These are phyloP conservation scores for Phyllopteryx taeniolatus DNA, from an alignment of 2,113 vertebrate genomes.

Conservation along the genomic window DNA sequence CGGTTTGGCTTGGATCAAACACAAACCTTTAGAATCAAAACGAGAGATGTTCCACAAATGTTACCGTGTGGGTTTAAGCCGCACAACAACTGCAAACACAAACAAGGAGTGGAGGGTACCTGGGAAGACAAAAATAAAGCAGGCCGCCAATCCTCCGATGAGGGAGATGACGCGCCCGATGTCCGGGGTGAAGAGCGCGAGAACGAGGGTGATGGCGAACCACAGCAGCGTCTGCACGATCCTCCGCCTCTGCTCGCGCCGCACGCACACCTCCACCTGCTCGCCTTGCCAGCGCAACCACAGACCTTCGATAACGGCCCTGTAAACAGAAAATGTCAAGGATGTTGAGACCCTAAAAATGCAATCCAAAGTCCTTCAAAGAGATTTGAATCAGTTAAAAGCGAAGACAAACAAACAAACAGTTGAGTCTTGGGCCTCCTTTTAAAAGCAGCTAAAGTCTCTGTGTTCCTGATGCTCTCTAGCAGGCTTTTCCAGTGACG, in stretches of 20 bases:
- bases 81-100: neutral
- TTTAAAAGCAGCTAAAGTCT: too few species aligned
- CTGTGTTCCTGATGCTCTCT: too few species aligned
- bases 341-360: too few species aligned
- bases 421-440: too few species aligned
- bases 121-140: slow-evolving; percentile 96
- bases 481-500: too few species aligned
- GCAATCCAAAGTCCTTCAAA: too few species aligned
- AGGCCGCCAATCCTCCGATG: slow-evolving; percentile 91
- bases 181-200: slow-evolving; percentile 94
- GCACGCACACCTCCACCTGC: slow-evolving; percentile 86
- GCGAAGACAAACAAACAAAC: too few species aligned
- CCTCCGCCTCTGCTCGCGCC: slow-evolving; percentile 81
- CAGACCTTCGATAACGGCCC: slow-evolving; percentile 91
- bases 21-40: slow-evolving; percentile 60
- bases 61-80: neutral
- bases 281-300: slow-evolving; percentile 89
- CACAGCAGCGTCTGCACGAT: slow-evolving; percentile 85
- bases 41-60: neutral
- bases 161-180: slow-evolving; percentile 94
- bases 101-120: slow-evolving; percentile 62
- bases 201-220: slow-evolving; percentile 87
- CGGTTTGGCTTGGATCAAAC: slow-evolving; percentile 91
- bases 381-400: too few species aligned
- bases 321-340: slow-evolving; percentile 40